Base-by-base conservation (phyloP, 2,888 invertebrate genomes). In the Nomada lathburiana region DNA sequence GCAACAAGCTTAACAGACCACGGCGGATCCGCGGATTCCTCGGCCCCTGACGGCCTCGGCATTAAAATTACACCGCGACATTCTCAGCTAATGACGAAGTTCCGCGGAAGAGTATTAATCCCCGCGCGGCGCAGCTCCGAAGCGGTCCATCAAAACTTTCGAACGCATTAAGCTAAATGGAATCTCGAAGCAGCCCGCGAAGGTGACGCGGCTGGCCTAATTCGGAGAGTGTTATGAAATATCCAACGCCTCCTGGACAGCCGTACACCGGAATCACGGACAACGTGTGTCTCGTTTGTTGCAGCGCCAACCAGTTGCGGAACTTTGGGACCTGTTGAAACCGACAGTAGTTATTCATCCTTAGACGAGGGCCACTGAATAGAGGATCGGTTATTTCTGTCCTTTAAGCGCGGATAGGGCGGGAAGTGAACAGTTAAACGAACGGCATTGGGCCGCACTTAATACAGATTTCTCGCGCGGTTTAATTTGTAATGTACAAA, bases 111-210 rank as follows among this genome's bases (percentile, higher is more conserved):
- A 64, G 55, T 75, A 69, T 80, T 84, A 82, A 81, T 80, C 44
- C 26, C 50, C 50, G 26, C 20, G 57, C 29, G 23, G 55, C 67
- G 59, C 47, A 18, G 42, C 69, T 76, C 82, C 81, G 69, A 83
- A 78, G 73, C 65, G 65, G 74, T 76, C 79, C 86, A 87, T 81
- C 78, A 83, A 84, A 84, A 82, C 76, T 88, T 88, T 62, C 73
- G 64, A 78, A 81, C 76, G 81, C 62, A 67, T 78, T 78, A 78
- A 88, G 80, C 67, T 67, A 86, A 84, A 88, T 88, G 78, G 83
- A 86, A 88, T 88, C 86, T 86, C 82, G 76, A 73, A 84, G 50
- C 63, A 78, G 53, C 50, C 50, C 29, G 10, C 47, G 60, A 42
- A 52, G 23, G 26, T 2, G 44, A 55, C 55, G 26, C 2, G 44